Conservation (phyloP, 2,113 vertebrate genomes). For the Tor tambroides region DNA sequence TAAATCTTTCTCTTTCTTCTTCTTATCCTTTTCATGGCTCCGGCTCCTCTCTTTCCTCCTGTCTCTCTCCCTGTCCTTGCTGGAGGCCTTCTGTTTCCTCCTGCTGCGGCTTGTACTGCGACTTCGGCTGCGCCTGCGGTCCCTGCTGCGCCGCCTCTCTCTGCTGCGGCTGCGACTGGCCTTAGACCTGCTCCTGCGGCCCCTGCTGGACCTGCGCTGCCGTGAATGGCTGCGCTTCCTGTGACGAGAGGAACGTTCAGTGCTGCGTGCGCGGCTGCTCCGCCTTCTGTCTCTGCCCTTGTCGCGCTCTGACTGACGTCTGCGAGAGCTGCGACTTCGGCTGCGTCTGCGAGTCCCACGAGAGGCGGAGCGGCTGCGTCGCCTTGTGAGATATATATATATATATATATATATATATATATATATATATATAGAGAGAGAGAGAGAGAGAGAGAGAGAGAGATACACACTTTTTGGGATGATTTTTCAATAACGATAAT, state of each 20-base stretch:
- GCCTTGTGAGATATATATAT: too few species aligned
- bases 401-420: too few species aligned
- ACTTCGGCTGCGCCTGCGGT: slow-evolving; percentile 78
- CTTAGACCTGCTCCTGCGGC: slow-evolving; percentile 81
- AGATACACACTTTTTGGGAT: too few species aligned
- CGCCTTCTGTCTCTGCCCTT: slow-evolving; percentile 86
- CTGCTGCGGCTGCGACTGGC: slow-evolving; percentile 83
- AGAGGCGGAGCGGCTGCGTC: slow-evolving; percentile 81
- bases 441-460: too few species aligned
- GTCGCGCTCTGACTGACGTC: slow-evolving; percentile 79
- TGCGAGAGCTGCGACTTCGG: slow-evolving; percentile 83
- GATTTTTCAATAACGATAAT: too few species aligned
- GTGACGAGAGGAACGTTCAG: slow-evolving; percentile 79
- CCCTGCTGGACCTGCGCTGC: slow-evolving; percentile 75
- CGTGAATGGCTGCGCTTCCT: slow-evolving; percentile 79
- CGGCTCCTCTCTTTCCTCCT: slow-evolving; percentile 81
- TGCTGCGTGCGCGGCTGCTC: slow-evolving; percentile 78
- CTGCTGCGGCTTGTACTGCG: slow-evolving; percentile 79
- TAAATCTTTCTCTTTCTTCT: slow-evolving; percentile 84
- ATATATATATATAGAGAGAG: too few species aligned
- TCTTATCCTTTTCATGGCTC: slow-evolving; percentile 87
- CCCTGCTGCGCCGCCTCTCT: slow-evolving; percentile 80
- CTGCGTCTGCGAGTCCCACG: slow-evolving; percentile 81
- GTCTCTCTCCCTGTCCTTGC: slow-evolving; percentile 91
- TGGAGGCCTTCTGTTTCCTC: slow-evolving; percentile 85